Evolutionary conservation across 1,140 invertebrate species (phyloP).

Genomic region (Dendrolimus punctatus): DNA sequence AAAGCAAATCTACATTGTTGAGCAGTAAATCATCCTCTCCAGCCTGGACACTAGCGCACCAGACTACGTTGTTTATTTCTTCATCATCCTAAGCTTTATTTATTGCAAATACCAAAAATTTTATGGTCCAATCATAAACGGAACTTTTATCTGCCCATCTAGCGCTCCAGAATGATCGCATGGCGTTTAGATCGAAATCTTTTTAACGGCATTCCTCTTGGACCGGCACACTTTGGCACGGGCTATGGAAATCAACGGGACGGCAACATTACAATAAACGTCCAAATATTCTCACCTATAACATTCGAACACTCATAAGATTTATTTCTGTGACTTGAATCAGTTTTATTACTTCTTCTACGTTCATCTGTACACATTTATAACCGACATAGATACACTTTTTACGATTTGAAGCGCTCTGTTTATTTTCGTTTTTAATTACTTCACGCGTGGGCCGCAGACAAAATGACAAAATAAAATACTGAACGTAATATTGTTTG

Average conservation of each 20-base stretch:
- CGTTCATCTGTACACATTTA: constrained; percentile 69
- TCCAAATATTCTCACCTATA: constrained; percentile 49
- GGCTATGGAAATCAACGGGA: constrained; percentile 12
- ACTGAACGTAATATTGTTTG: constrained; percentile 46
- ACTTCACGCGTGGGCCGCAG: constrained; percentile 57
- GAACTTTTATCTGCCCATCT: constrained; percentile 20
- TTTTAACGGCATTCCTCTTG: constrained; percentile 46
- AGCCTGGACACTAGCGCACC: constrained; percentile 18
- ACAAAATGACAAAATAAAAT: constrained; percentile 60
- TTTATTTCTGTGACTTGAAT: constrained; percentile 68
- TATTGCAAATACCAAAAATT: constrained; percentile 36
- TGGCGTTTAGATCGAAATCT: constrained; percentile 38
- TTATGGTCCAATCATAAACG: constrained; percentile 42
- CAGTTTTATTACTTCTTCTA: constrained; percentile 62
- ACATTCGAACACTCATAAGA: constrained; percentile 55
- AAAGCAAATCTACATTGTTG: constrained; percentile 11
- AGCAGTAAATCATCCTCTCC: constrained; percentile 18
- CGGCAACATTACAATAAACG: constrained; percentile 40
- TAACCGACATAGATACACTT: constrained; percentile 66
- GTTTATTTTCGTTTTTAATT: constrained; percentile 72
- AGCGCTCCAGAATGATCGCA: constrained; percentile 19
- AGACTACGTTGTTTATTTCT: constrained; percentile 30
- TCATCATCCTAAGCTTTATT: constrained; percentile 28
- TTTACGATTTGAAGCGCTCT: constrained; percentile 65
- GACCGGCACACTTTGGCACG: constrained; percentile 32